Conservation (phyloP, 2,113 vertebrate species). For the Corythornis cristatus region DNA sequence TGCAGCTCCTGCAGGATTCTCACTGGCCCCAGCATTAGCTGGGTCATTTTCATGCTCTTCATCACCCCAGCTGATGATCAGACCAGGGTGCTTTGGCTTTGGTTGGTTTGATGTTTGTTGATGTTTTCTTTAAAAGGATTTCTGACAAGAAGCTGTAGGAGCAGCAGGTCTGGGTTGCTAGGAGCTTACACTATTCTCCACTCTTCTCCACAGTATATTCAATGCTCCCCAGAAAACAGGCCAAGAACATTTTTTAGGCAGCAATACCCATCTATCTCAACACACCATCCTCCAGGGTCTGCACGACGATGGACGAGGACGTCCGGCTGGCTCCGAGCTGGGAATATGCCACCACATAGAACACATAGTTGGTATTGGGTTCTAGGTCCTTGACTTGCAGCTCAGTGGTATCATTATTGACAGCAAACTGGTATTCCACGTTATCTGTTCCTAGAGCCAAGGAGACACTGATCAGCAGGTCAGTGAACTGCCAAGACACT, state of each 20-base stretch:
- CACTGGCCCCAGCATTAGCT: not conserved
- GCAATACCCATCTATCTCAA: not conserved
- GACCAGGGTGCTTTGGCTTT: not conserved
- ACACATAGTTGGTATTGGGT: slow-evolving; percentile 90
- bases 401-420: slow-evolving; percentile 97
- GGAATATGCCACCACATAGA: slow-evolving; percentile 96
- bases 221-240: not conserved
- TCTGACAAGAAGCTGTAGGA: not conserved
- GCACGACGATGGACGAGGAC: slow-evolving; percentile 83
- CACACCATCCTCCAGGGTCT: slow-evolving; percentile 93
- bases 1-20: not conserved
- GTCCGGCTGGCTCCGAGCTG: slow-evolving; percentile 92
- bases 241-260: not conserved
- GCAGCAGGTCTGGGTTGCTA: not conserved
- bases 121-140: not conserved
- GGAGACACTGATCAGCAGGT: slow-evolving; percentile 36
- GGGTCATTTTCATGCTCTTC: not conserved
- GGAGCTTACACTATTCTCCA: not conserved
- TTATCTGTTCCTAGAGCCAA: slow-evolving; percentile 82
- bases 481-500: not conserved
- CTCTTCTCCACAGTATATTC: not conserved
- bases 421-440: slow-evolving; percentile 94
- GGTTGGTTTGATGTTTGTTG: not conserved
- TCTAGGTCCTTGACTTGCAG: slow-evolving; percentile 91
- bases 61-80: not conserved